These are phyloP conservation scores for Hipposideros larvatus DNA, from an alignment of 2,797 vertebrate genomes.

Conservation along the genomic window DNA sequence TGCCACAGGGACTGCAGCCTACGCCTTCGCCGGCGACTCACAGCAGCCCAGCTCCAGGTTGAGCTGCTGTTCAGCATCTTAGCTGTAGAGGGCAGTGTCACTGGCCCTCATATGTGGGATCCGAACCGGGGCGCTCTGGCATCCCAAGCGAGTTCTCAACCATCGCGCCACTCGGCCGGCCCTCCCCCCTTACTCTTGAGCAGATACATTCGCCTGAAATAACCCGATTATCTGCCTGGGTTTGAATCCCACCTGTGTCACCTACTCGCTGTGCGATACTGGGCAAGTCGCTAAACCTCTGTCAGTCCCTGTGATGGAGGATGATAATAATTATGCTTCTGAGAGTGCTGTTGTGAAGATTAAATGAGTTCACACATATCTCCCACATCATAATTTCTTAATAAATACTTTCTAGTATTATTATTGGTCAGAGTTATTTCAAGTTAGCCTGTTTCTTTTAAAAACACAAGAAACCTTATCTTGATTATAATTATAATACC, in stretches of 20 bases:
- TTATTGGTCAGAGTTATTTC: background rate
- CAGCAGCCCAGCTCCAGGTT: no score
- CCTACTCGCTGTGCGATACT: background rate
- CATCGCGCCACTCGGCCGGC: no score
- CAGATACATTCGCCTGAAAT: background rate
- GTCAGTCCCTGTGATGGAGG: background rate
- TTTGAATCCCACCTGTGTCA: background rate
- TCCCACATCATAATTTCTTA: background rate
- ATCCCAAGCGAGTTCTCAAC: no score
- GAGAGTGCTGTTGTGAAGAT: background rate
- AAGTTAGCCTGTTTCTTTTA: background rate
- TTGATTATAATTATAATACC: background rate
- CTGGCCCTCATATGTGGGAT: no score
- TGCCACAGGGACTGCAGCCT: no score
- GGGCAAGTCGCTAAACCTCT: background rate
- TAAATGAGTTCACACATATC: background rate
- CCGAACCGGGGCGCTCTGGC: no score
- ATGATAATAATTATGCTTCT: no score
- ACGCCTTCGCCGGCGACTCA: no score
- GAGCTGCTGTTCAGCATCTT: no score
- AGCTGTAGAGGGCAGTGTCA: no score
- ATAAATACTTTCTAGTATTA: background rate
- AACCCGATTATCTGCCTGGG: background rate
- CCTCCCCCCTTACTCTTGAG: background rate
- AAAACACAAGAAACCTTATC: background rate